Conservation (phyloP, 2,797 vertebrate species). For the Eulemur mongoz region DNA sequence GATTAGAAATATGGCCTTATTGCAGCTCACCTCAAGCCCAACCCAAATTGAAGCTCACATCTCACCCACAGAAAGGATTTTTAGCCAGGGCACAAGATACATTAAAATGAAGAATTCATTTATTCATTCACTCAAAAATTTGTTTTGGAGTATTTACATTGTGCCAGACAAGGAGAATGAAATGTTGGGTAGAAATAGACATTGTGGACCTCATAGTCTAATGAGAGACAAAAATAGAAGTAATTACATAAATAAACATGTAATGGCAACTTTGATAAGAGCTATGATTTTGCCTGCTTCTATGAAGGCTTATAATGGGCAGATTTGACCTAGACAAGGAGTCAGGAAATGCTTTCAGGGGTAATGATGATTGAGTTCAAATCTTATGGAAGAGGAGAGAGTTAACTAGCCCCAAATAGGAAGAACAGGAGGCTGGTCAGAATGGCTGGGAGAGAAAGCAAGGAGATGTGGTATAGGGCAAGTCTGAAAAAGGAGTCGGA, state of each 20-base stretch:
- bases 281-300: neutral
- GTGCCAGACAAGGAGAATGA: neutral
- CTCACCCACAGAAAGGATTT: neutral
- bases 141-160: slow-evolving; percentile 6
- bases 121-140: neutral
- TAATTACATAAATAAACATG: neutral
- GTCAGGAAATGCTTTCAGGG: neutral
- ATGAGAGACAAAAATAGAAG: neutral
- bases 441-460: neutral
- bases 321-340: neutral
- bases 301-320: neutral
- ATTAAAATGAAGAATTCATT: slow-evolving; percentile 4
- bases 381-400: neutral
- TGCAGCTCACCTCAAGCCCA: neutral
- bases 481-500: neutral
- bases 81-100: neutral
- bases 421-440: neutral
- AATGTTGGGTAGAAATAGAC: neutral
- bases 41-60: neutral
- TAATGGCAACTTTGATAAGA: neutral
- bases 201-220: neutral
- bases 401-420: neutral
- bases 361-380: neutral
- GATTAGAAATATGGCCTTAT: slow-evolving; percentile 42
- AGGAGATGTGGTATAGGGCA: neutral